Evolutionary conservation across 2,888 invertebrate species (phyloP).

Genomic region (Tetheella fluctuosa): DNA sequence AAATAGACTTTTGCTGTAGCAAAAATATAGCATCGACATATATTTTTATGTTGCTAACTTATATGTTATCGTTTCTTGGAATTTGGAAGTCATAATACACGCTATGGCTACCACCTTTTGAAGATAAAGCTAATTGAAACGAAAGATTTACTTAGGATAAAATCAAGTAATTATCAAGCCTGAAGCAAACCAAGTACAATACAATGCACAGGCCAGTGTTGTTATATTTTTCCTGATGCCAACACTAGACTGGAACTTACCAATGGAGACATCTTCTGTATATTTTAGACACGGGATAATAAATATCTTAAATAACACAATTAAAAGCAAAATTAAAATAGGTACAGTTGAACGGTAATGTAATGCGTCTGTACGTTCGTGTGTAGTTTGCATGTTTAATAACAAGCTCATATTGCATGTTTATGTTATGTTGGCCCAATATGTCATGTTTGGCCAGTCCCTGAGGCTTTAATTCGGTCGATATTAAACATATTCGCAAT

Average conservation of each 20-base stretch:
- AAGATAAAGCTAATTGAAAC: neutral
- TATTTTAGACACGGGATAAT: neutral
- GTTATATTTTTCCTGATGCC: no score
- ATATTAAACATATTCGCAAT: constrained; percentile 22
- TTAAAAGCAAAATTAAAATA: neutral
- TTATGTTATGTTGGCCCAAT: constrained; percentile 25
- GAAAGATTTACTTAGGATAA: neutral
- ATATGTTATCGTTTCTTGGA: neutral
- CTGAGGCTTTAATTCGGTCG: constrained; percentile 37
- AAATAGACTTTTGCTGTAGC: constrained; percentile 20
- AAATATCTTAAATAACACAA: neutral
- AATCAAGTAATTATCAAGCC: neutral
- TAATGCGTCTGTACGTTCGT: neutral
- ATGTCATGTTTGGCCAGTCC: constrained; percentile 32
- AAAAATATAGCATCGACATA: constrained; percentile 29
- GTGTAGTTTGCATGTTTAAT: constrained; percentile 30
- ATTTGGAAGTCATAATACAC: no score
- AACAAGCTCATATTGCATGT: constrained; percentile 37
- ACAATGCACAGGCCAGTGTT: no score
- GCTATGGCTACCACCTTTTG: neutral
- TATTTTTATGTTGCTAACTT: neutral
- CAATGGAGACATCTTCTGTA: neutral
- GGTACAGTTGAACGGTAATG: neutral
- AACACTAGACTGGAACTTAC: neutral
- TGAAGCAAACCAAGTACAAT: neutral